Evolutionary conservation across 2,797 vertebrate genomes (phyloP), one percentile per base, ranked within the genome.

Genomic region (Myotis myotis): DNA sequence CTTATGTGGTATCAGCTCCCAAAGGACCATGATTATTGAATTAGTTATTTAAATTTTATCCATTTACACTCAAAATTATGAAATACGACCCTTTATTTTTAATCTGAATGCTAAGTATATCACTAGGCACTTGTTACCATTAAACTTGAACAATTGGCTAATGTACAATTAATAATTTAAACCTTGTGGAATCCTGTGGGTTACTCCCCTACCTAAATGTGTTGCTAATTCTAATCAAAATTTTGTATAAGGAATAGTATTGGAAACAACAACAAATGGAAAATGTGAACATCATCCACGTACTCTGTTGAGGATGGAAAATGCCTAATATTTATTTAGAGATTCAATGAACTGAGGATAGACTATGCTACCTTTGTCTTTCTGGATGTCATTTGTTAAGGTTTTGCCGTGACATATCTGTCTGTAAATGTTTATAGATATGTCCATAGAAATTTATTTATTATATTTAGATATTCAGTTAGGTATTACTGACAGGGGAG

Each of bases 211-310:
- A 38, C 62, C 20, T 81, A 80, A 19, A 5, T 87, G 16, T 93
- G 12, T 74, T 92, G 19, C 66, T 68, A 86, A 66, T 90, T 93
- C 47, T 95, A 82, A 86, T 51, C 11, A 81, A 93, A 86, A 47
- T 47, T 72, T 85, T 47, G 3, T 53, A 93, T 91, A 89, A 81
- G 25, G 10, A 88, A 33, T 62, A 76, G 33, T 66, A 76, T 91
- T 96, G 16, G 19, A 79, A 95, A 72, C 17, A 89, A n/a, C 12
- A 51, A 30, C 20, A 70, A 64, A 47, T 47, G 16, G 87, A 88
- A 95, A 81, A 72, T 71, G 49, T 22, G 44, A 94, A 57, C 11
- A 74, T 23, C 22, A 82, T 15, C 17, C 86, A 20, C 30, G 47
- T 8, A 68, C 20, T 84, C 36, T 71, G 10, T 22, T 90, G 75